These are phyloP conservation scores for Hepsetus odoe DNA, from an alignment of 2,113 vertebrate genomes.

Conservation along the genomic window DNA sequence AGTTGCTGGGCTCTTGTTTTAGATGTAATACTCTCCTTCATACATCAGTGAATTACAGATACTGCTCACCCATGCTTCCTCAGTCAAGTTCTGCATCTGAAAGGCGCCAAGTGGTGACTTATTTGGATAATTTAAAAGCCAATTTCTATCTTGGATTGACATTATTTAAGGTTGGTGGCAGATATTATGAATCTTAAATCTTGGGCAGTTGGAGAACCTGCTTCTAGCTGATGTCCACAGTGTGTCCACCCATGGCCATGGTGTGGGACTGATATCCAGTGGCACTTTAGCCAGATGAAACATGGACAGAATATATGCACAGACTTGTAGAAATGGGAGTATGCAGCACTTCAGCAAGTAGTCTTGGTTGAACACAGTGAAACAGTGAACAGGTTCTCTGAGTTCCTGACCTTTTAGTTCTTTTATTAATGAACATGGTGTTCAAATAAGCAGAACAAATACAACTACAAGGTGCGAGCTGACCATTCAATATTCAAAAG, in stretches of 20 bases:
- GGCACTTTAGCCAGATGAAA: neutral
- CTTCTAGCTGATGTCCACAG: neutral
- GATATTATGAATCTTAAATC: neutral
- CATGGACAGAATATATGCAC: neutral
- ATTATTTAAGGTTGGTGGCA: neutral
- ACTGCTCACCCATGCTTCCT: neutral
- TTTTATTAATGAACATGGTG: neutral
- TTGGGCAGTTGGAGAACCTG: neutral
- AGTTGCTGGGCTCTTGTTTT: neutral
- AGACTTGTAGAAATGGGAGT: too few species aligned
- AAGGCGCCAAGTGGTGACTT: neutral
- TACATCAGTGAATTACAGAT: neutral
- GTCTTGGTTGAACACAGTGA: too few species aligned
- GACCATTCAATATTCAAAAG: neutral
- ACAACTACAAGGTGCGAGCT: neutral
- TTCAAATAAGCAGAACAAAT: neutral
- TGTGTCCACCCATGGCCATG: neutral
- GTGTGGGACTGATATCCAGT: neutral
- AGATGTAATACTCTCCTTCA: neutral
- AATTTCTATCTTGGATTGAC: neutral
- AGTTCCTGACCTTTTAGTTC: too few species aligned
- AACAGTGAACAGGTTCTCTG: too few species aligned
- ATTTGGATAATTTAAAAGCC: neutral
- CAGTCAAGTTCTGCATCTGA: neutral
- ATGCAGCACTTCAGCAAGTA: too few species aligned